Conservation (phyloP, 2,797 vertebrate genomes). For the Pristis pectinata region DNA sequence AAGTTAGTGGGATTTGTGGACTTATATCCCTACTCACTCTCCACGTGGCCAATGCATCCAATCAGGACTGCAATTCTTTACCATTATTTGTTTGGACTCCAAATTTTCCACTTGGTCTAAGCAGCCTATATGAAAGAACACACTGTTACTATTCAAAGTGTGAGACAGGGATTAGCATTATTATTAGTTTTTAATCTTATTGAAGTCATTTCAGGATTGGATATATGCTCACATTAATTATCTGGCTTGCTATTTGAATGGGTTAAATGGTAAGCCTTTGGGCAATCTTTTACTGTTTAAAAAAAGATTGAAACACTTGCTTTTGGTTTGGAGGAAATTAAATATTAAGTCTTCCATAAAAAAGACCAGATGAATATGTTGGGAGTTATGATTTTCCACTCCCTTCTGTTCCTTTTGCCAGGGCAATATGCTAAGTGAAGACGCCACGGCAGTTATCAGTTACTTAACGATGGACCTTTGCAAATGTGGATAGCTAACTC, state of each 20-base stretch:
- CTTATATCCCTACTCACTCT: not conserved
- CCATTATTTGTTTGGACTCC: not conserved
- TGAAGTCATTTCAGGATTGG: not conserved
- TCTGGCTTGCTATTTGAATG: not conserved
- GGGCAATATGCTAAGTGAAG: not conserved
- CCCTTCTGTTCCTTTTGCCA: not conserved
- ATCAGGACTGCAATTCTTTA: not conserved
- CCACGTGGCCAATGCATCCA: not conserved
- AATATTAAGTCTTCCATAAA: not conserved
- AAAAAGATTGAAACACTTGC: not conserved
- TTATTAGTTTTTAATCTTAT: not conserved
- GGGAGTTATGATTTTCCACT: not conserved
- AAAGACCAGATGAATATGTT: not conserved
- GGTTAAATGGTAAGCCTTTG: not conserved
- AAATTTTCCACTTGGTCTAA: not conserved
- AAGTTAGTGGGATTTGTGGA: not conserved
- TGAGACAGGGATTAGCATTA: not conserved
- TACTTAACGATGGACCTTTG: not conserved
- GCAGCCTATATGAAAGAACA: not conserved
- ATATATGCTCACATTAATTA: not conserved
- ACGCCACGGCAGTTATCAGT: not conserved
- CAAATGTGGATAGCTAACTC: not conserved
- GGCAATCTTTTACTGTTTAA: not conserved
- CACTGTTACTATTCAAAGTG: not conserved
- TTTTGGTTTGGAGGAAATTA: conserved; percentile 22